Evolutionary conservation across 2,113 vertebrate species (phyloP).

Genomic region (Neodon shergylaensis): DNA sequence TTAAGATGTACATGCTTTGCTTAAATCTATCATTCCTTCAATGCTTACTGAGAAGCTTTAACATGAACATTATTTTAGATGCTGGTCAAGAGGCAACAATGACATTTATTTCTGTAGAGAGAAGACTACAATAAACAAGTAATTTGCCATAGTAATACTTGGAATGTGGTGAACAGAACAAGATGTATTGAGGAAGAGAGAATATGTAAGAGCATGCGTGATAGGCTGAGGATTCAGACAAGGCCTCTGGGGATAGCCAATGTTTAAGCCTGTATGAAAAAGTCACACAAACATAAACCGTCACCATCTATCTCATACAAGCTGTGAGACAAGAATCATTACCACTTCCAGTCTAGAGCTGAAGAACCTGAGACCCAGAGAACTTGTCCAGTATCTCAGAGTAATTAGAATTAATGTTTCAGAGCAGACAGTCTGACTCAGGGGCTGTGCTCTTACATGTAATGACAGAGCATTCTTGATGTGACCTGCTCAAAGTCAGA

Average conservation of each 20-base stretch:
- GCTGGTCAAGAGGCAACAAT: background rate
- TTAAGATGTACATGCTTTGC: background rate
- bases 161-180: background rate
- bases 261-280: background rate
- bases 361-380: background rate
- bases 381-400: background rate
- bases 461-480: background rate
- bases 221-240: background rate
- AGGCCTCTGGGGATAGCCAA: background rate
- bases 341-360: background rate
- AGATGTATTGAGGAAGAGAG: background rate
- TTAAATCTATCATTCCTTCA: background rate
- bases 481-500: background rate
- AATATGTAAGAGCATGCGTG: background rate
- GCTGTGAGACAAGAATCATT: background rate
- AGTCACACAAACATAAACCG: background rate
- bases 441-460: background rate
- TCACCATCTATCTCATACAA: background rate
- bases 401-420: background rate
- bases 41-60: background rate
- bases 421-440: background rate
- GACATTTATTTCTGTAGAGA: constrained; percentile 5
- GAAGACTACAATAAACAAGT: background rate
- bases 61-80: background rate
- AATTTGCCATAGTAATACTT: no score